Base-by-base conservation (phyloP, 2,113 vertebrate genomes). In the Marmota monax region DNA sequence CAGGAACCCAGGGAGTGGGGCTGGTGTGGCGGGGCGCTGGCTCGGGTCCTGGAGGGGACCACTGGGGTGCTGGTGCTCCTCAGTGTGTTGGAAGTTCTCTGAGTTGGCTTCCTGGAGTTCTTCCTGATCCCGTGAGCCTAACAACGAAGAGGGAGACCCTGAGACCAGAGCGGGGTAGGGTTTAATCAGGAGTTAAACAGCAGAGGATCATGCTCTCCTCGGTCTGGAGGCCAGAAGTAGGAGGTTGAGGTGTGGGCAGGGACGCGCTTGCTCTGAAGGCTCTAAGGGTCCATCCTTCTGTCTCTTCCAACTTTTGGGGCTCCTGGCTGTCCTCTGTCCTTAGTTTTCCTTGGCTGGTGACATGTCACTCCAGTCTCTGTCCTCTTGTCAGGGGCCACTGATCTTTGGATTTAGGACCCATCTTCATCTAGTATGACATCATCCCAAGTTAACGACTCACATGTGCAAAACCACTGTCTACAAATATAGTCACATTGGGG, bases 221-320 rank as follows among this genome's bases (percentile, higher is more conserved):
- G 48, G 29, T 32, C 70, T 14, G 1, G 90, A 73, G 84, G 37
- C 77, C 2, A 11, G 74, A 32, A 12, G 42, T 53, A 67, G 13
- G 69, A 48, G 37, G 29, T 65, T 10, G 8, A 29, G 72, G 32
- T 13, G 8, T 51, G 8, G 4, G 58, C 72, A 4, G 11, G 56
- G 6, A 63, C 1, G 0, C 0, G 2, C n/a, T 58, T 16, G 13
- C 32, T 29, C 58, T 0, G 34, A 1, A 39, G 53, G 12, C 84
- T 53, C n/a, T 0, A 0, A 11, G 14, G 2, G 76, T 29, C 65
- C 7, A 2, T 2, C n/a, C 7, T 32, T 7, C 84, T 63, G 69
- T 0, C 8, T 4, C 61, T 29, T 4, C 58, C 48, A 10, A 72
- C 25, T 45, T 18, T 48, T 8, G 2, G 32, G 67, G 67, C 72